Conservation (phyloP, 2,888 invertebrate species). For the Flexamia atlantica region DNA sequence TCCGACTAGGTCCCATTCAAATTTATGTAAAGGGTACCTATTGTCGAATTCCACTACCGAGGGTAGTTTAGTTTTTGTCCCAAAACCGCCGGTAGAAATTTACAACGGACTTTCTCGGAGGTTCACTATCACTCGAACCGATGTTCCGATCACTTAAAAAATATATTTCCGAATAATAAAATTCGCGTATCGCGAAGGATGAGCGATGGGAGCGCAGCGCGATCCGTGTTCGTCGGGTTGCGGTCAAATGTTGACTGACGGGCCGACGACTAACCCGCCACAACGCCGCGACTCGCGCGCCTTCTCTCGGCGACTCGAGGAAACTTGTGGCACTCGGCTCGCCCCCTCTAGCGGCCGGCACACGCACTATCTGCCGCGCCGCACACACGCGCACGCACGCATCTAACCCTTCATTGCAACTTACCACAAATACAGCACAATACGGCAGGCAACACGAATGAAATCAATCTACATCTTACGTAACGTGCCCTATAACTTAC, state of each 20-base stretch:
- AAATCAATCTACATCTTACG: constrained; percentile 16
- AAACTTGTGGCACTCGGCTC: constrained; percentile 43
- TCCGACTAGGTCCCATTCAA: constrained; percentile 40
- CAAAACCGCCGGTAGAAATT: constrained; percentile 10
- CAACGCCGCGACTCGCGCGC: constrained; percentile 73
- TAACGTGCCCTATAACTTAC: too few relatives aligned
- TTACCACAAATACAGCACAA: background rate
- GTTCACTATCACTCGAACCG: background rate
- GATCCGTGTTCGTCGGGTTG: constrained; percentile 63
- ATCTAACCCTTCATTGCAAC: background rate
- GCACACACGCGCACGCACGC: constrained; percentile 3
- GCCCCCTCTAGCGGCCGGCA: constrained; percentile 63
- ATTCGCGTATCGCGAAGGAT: constrained; percentile 49
- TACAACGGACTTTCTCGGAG: background rate
- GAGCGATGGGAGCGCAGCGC: constrained; percentile 66
- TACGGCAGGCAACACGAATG: background rate
- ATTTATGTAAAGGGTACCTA: constrained; percentile 55
- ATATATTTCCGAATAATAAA: background rate
- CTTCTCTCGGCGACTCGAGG: constrained; percentile 75
- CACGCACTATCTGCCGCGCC: constrained; percentile 16
- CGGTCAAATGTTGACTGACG: constrained; percentile 72
- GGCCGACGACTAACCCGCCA: constrained; percentile 41
- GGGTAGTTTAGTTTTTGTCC: constrained; percentile 43
- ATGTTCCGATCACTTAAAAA: constrained; percentile 14
- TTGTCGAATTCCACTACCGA: constrained; percentile 33